Evolutionary conservation across 2,113 vertebrate genomes (phyloP).

Genomic region (Leptocoma aspasia): DNA sequence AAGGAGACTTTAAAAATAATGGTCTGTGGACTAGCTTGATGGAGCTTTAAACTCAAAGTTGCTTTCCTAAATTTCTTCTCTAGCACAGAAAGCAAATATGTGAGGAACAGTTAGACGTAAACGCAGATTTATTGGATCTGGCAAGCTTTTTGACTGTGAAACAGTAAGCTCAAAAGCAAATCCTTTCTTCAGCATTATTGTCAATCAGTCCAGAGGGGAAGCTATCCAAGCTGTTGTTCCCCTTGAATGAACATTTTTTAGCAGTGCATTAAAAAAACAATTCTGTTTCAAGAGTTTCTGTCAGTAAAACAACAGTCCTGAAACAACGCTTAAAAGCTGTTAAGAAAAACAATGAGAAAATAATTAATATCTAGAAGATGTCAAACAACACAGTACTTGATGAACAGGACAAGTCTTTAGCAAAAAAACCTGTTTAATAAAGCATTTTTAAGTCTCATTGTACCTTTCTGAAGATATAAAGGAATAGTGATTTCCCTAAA

Average conservation of each 20-base stretch:
- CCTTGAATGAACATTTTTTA: slow-evolving; percentile 11
- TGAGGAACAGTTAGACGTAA: not conserved
- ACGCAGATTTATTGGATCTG: not conserved
- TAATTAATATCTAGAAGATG: not conserved
- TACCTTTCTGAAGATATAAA: not conserved
- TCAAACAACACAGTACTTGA: not conserved
- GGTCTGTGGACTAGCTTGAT: not conserved
- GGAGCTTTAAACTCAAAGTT: not conserved
- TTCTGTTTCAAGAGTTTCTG: slow-evolving; percentile 4
- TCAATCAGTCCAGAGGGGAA: slow-evolving; percentile 13
- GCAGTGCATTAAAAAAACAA: not conserved
- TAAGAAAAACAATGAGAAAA: not conserved
- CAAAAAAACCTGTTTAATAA: not conserved
- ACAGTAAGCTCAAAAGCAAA: not conserved
- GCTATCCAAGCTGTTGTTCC: not conserved
- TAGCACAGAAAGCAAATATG: not conserved
- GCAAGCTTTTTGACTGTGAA: slow-evolving; percentile 13
- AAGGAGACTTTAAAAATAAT: not conserved
- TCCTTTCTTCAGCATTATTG: slow-evolving; percentile 18
- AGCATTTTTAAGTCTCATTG: not conserved
- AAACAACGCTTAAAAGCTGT: not conserved
- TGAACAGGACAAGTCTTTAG: not conserved
- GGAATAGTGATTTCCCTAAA: not conserved
- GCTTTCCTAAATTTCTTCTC: not conserved
- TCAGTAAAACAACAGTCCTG: not conserved